These are phyloP conservation scores for Radopholus similis DNA, from an alignment of 1,140 invertebrate species.

Conservation along the genomic window DNA sequence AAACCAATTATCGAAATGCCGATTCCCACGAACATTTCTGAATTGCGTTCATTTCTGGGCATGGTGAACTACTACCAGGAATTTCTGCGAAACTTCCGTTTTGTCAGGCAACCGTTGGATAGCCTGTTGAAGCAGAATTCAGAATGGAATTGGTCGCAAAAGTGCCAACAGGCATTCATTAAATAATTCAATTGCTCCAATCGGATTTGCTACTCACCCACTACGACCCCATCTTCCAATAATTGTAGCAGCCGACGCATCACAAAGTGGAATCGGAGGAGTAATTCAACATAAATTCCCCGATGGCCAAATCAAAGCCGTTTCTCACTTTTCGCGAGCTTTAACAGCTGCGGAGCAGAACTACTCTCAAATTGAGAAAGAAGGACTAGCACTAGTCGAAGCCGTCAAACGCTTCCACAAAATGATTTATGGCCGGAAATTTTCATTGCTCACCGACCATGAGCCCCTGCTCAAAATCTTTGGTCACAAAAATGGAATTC, in stretches of 20 bases:
- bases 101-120: slow-evolving; percentile 13
- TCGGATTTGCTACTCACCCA: slow-evolving; percentile 52
- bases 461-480: slow-evolving; percentile 17
- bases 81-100: slow-evolving; percentile 8
- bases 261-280: slow-evolving; percentile 62
- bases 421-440: slow-evolving; percentile 61
- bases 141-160: slow-evolving; percentile 31
- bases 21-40: neutral
- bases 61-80: slow-evolving; percentile 25
- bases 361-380: slow-evolving; percentile 64
- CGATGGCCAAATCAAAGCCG: slow-evolving; percentile 61
- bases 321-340: slow-evolving; percentile 56
- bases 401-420: slow-evolving; percentile 61
- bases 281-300: slow-evolving; percentile 61
- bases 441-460: slow-evolving; percentile 33
- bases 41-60: slow-evolving; percentile 16
- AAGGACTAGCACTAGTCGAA: slow-evolving; percentile 62
- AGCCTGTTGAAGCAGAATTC: slow-evolving; percentile 10
- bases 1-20: neutral
- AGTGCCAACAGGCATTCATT: slow-evolving; percentile 42
- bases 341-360: slow-evolving; percentile 27
- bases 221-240: slow-evolving; percentile 61
- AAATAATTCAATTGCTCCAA: slow-evolving; percentile 51
- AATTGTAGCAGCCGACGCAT: slow-evolving; percentile 64
- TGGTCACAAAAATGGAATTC: slow-evolving; percentile 8